These are phyloP conservation scores for honey bee (Apis mellifera) DNA, from an alignment of 1,140 invertebrate species.

Conservation along the genomic window Amel_HAv3.1 CM009938.2:623501-624000, in stretches of 20 bases:
- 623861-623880: slow-evolving; percentile 37
- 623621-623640: no score
- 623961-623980: no score
- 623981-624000: no score
- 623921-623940: slow-evolving; percentile 37
- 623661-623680: slow-evolving; percentile 29
- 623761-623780: background rate
- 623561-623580: background rate
- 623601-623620: background rate
- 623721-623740: slow-evolving; percentile 39
- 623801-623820: slow-evolving; percentile 67
- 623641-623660: background rate
- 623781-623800: slow-evolving; percentile 66
- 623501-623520: no score
- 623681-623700: slow-evolving; percentile 53
- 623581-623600: background rate
- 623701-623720: slow-evolving; percentile 33
- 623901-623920: slow-evolving; percentile 52
- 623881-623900: slow-evolving; percentile 39
- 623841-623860: slow-evolving; percentile 62
- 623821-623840: slow-evolving; percentile 66
- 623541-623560: no score
- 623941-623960: background rate
- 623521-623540: no score
- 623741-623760: slow-evolving; percentile 48